Base-by-base conservation (phyloP, 2,797 vertebrate species). In the Lepus townsendii region DNA sequence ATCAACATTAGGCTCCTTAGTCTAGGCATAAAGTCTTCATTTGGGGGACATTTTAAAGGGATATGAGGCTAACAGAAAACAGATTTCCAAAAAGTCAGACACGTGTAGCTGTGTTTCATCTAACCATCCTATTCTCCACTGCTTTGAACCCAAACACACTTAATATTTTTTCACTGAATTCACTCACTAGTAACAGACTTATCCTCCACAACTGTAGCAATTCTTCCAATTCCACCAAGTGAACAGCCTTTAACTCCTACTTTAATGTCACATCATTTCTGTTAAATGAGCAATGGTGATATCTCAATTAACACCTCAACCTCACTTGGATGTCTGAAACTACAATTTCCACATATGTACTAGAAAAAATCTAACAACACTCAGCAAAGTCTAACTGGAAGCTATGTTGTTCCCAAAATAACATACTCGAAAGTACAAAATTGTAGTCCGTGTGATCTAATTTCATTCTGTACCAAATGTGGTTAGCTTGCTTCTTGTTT, bases 371-470 rank as follows among this genome's bases (percentile, higher is more conserved):
- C 20, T 35, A 93, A 90, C 75, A 80, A 79, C 80, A 95, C 71
- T 94, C 82, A 95, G 85, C 47, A 79, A 95, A 79, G 57, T 91
- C 73, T 95, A 90, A 94, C 78, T 66, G 75, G 68, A 94, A 95
- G 75, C 82, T 83, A n/a, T 68, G 72, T 92, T 96, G 54, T 95
- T 91, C 89, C 80, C 54, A 91, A 95, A 96, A 95, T 90, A 93
- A 91, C 47, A 90, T 17, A 88, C 75, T 90, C 26, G 38, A 69
- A 95, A 75, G 17, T 76, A 83, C 69, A 78, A 95, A 94, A 95
- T 71, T 16, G 0, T 82, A 62, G 83, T 90, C 24, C 62, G 94
- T 35, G 26, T 24, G 65, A 91, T 75, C 71, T 69, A 96, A 85
- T 69, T 88, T 95, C 78, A 66, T 92, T 95, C 82, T 88, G 30